Percentiles rank a stretch among this genome's conserved stretches.
phyloP scores from a whole-genome alignment of 1,140 invertebrate genomes.

The Leptestheria dahalacensis region DNA sequence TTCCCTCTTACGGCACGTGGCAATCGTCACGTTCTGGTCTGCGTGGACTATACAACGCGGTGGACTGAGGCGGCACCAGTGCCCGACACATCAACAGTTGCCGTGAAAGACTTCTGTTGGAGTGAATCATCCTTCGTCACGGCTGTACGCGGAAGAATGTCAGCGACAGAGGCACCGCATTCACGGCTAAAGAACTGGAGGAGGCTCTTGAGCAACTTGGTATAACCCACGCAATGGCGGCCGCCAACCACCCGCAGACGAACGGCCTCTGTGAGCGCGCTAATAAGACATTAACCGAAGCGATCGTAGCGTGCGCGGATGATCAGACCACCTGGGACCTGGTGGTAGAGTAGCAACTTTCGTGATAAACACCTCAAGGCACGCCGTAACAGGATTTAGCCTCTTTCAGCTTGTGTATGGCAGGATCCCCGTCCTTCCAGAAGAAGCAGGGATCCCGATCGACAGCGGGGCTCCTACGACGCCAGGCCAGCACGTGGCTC shows the following conservation, averaged over 20 bases:
- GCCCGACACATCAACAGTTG: constrained; percentile 18
- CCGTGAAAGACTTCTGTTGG: constrained; percentile 21
- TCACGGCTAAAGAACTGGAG: constrained; percentile 12
- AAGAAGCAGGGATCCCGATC: constrained; percentile 3
- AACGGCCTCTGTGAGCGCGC: constrained; percentile 19
- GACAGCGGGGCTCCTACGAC: background rate
- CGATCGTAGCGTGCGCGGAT: constrained; percentile 12
- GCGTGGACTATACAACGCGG: constrained; percentile 24
- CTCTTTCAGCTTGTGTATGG: constrained; percentile 32
- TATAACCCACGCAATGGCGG: constrained; percentile 4
- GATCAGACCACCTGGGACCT: constrained; percentile 24
- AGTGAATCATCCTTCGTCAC: constrained; percentile 19
- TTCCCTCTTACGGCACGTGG: constrained; percentile 19
- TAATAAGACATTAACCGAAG: constrained; percentile 17
- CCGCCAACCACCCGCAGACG: constrained; percentile 13
- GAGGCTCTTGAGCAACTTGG: constrained; percentile 7
- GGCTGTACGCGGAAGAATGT: constrained; percentile 18
- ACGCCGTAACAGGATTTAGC: constrained; percentile 26
- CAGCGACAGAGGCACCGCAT: constrained; percentile 18
- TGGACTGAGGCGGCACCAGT: constrained; percentile 21
- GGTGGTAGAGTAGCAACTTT: constrained; percentile 21
- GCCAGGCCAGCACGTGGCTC: background rate
- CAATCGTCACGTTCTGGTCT: constrained; percentile 22
- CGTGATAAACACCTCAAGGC: constrained; percentile 22
- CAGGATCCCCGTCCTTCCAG: constrained; percentile 20